Evolutionary conservation across 2,888 invertebrate species (phyloP).

Genomic region (Tenthredo notha): DNA sequence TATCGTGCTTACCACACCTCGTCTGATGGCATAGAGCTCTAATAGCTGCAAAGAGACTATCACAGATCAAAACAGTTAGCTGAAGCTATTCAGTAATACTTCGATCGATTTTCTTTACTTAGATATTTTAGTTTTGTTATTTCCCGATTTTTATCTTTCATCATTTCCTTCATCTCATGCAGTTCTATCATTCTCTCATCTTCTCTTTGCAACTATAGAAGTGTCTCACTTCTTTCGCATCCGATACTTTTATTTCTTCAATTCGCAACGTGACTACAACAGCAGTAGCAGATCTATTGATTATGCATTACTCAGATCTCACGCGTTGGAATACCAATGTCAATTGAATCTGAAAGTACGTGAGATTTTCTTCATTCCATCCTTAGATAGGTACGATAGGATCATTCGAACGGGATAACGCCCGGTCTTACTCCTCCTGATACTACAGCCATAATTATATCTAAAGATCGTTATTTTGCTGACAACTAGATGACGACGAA

Average conservation of each 20-base stretch:
- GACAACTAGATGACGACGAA: slow-evolving; percentile 18
- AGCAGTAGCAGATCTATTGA: background rate
- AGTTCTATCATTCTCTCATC: background rate
- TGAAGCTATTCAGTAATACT: background rate
- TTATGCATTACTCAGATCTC: slow-evolving; percentile 21
- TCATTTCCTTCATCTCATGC: background rate
- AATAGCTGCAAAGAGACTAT: slow-evolving; percentile 46
- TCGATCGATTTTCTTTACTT: slow-evolving; percentile 42
- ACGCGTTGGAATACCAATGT: slow-evolving; percentile 21
- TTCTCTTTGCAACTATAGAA: background rate
- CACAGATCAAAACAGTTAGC: slow-evolving; percentile 25
- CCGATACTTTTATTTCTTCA: background rate
- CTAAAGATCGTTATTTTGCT: background rate
- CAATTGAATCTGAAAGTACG: slow-evolving; percentile 12
- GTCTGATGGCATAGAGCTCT: slow-evolving; percentile 6
- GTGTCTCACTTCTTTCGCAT: background rate
- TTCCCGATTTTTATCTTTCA: background rate
- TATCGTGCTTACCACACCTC: slow-evolving; percentile 35
- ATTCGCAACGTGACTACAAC: background rate
- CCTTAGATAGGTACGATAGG: background rate
- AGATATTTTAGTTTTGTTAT: slow-evolving; percentile 32
- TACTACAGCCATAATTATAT: background rate
- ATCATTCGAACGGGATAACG: background rate
- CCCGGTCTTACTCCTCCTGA: background rate
- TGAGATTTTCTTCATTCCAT: background rate